These are phyloP conservation scores for Phylloscopus collybita DNA, from an alignment of 2,797 vertebrate species.

Conservation along the genomic window DNA sequence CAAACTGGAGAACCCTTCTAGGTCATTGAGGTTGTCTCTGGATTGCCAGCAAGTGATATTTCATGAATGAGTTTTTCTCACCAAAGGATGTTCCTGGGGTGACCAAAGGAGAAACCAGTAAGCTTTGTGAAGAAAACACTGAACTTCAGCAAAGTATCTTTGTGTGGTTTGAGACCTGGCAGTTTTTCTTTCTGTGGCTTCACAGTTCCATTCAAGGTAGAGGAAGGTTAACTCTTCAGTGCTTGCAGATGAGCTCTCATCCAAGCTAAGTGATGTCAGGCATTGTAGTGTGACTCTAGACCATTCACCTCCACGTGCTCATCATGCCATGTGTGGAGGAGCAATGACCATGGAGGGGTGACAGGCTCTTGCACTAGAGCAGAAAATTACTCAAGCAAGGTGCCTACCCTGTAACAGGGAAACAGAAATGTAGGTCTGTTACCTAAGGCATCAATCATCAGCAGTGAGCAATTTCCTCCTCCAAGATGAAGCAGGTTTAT, in stretches of 20 bases:
- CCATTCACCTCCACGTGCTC: fast-evolving
- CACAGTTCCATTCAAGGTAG: neutral
- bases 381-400: neutral
- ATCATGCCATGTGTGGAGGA: neutral
- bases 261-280: neutral
- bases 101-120: neutral
- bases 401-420: neutral
- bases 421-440: neutral
- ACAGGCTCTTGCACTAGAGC: neutral
- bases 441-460: neutral
- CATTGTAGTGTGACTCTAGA: neutral
- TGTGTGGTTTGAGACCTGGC: neutral
- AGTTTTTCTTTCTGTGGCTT: neutral
- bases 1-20: neutral
- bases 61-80: neutral
- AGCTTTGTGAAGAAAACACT: neutral
- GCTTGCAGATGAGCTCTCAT: neutral
- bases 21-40: neutral
- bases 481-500: neutral
- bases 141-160: neutral
- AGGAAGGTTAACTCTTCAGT: neutral
- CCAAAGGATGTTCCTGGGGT: neutral
- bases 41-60: neutral
- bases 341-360: neutral
- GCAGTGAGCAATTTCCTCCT: neutral